Conservation (phyloP, 2,888 invertebrate genomes). For the Sarcophaga subvicina region DNA sequence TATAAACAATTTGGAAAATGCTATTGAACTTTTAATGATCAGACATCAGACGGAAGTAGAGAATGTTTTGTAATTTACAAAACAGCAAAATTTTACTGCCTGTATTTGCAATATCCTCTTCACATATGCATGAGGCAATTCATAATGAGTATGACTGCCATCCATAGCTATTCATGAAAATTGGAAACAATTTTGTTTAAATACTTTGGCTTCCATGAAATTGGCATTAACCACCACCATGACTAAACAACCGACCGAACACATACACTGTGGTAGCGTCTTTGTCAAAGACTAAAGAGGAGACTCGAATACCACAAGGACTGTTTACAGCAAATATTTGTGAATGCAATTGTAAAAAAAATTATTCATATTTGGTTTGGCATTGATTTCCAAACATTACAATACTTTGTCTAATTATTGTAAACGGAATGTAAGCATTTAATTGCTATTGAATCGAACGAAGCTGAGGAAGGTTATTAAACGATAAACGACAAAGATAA, state of each 20-base stretch:
- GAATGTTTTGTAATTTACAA: slow-evolving; percentile 46
- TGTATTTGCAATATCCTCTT: background rate
- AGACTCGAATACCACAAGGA: too few species aligned
- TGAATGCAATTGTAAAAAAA: too few species aligned
- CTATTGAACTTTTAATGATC: slow-evolving; percentile 57
- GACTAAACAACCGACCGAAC: background rate
- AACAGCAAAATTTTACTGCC: background rate
- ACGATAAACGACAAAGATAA: background rate
- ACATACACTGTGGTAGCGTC: slow-evolving; percentile 5
- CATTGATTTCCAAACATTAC: slow-evolving; percentile 13
- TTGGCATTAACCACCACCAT: slow-evolving; percentile 18
- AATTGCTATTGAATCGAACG: background rate
- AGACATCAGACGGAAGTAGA: background rate
- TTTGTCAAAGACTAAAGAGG: slow-evolving; percentile 24
- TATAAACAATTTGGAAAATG: slow-evolving; percentile 44
- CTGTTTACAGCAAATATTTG: background rate
- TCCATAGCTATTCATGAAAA: slow-evolving; percentile 1
- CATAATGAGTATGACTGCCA: too few species aligned
- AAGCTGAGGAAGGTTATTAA: background rate
- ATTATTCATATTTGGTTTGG: slow-evolving; percentile 48
- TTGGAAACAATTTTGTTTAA: slow-evolving; percentile 34
- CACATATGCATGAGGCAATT: background rate
- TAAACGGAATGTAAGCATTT: background rate
- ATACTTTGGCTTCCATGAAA: slow-evolving; percentile 19
- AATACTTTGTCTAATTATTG: background rate